Base-by-base conservation (phyloP, 2,888 invertebrate species). In the Achlya flavicornis region DNA sequence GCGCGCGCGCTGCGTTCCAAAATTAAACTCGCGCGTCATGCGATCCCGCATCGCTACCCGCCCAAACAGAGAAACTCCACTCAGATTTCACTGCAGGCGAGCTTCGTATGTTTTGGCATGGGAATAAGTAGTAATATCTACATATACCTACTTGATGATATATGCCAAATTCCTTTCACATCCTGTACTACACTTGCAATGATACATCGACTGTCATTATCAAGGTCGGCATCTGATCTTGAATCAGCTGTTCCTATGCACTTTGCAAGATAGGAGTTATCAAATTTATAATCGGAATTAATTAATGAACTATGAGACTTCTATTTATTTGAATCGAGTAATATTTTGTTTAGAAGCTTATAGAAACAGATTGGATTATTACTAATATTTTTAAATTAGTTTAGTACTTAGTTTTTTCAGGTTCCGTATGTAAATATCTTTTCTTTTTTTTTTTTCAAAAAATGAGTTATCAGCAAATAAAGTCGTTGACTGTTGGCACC, bases 61-160 rank as follows among this genome's bases (percentile, higher is more conserved):
- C 92, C 93, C 93, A 93, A 93, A 93, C 92, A 88, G 89, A 93
- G 93, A 92, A 92, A 93, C 91, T 85, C 90, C 87, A 76, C 92
- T 93, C 93, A 79, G 83, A 91, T 93, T 93, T 92, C 93, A 93
- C 80, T 87, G 85, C 86, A 84, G 72, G 78, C 81, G 70, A 73
- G 77, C 79, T 75, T 71, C 73, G 68, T 75, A 74, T 76, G 79
- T 78, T 83, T 84, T 78, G 79, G 80, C 84, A 79, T 78, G 74
- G 73, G 73, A 77, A 69, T 71, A 69, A 57, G 67, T 58, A 38
- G 71, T 57, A 64, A 43, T 62, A 66, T 63, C 43, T 64, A 61
- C 62, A 61, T 57, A 59, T 58, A 59, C 41, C 63, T 61, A 66
- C 68, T 72, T 68, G 67, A 66, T 68, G 68, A 57, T 61, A 53